Evolutionary conservation across 2,113 vertebrate species (phyloP).

Genomic region (Antechinus flavipes): DNA sequence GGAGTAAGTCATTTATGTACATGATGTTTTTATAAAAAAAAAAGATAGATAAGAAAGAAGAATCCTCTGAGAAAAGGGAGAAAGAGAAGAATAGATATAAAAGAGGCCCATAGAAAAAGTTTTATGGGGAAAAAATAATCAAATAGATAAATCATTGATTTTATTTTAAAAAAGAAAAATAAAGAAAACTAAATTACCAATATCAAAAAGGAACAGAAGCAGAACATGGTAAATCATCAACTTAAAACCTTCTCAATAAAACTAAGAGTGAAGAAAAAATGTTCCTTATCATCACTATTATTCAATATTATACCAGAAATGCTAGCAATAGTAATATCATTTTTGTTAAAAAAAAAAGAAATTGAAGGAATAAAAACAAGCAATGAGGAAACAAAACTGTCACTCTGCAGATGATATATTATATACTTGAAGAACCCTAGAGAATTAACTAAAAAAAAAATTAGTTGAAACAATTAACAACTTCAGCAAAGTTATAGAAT

Average conservation of each 20-base stretch:
- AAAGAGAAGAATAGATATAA: not conserved
- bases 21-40: too few relatives aligned
- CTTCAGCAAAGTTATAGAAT: not conserved
- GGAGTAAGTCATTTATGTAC: not conserved
- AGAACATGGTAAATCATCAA: not conserved
- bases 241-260: not conserved
- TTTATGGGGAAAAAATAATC: not conserved
- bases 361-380: not conserved
- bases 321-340: not conserved
- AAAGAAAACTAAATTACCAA: not conserved
- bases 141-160: not conserved
- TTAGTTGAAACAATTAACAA: not conserved
- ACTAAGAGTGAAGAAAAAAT: not conserved
- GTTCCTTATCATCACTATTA: not conserved
- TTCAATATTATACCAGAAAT: not conserved
- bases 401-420: not conserved
- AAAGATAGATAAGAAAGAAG: not conserved
- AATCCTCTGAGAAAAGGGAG: not conserved
- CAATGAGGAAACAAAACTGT: not conserved
- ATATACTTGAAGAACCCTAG: not conserved
- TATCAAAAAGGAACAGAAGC: not conserved
- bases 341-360: not conserved
- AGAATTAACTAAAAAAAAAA: not conserved
- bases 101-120: not conserved
- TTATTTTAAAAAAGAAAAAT: not conserved